Base-by-base conservation (phyloP, 1,140 invertebrate genomes). In the Littorina saxatilis region DNA sequence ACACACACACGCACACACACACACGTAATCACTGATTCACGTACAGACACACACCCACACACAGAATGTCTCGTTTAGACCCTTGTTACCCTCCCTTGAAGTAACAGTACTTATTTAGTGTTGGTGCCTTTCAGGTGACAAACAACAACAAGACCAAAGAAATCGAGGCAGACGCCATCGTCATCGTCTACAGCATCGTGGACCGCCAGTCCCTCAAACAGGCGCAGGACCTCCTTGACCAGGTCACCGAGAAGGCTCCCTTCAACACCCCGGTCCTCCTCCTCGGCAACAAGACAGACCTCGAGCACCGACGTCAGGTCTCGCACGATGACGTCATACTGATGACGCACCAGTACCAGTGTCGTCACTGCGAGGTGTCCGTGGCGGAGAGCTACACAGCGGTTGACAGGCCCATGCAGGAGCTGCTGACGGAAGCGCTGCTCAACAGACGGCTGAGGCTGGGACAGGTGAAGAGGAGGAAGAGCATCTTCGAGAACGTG, bases 301-400 rank as follows among this genome's bases (percentile, higher is more conserved):
- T 96, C 89, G 95, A 96, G 92, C 95, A 96, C 93, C 94, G 94
- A 90, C 96, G 96, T 88, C 94, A 95, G 90, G 95, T 96, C 2
- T 94, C 94, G 89, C 95, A 96, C 15, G 95, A 96, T 87, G 95
- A 96, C 86, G 96, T 96, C 37, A 95, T 96, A 86, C 95, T 96
- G 87, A 85, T 96, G 63, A 96, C 96, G 0, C 89, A 96, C 75
- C 93, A 95, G 47, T 96, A 95, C 88, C 94, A 95, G 27, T 96
- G 96, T 89, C 96, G 96, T 88, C 96, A 96, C 90, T 96, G 96
- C 91, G 96, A 97, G 92, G 95, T 97, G 58, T 96, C 96, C 68
- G 96, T 96, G 15, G 96, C 96, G n/a, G 96, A 96, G 90, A 96
- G 95, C 90, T 95, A 94, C 79, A 94, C 95, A 0, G 95, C 95